These are phyloP conservation scores for Idaea aversata DNA, from an alignment of 2,888 invertebrate genomes.

Conservation along the genomic window DNA sequence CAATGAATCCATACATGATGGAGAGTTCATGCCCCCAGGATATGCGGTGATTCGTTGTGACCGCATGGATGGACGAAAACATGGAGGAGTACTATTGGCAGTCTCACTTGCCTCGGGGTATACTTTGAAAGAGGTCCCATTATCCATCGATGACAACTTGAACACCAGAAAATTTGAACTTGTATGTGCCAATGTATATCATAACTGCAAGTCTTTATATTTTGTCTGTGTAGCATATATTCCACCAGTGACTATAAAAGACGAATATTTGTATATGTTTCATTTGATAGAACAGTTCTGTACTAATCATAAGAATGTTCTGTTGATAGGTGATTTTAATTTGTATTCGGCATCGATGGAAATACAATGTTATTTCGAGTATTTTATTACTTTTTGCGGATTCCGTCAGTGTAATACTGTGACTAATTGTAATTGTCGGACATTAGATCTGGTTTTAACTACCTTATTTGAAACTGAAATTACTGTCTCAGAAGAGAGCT, in stretches of 20 bases:
- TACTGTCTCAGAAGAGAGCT: too few species aligned
- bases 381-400: too few species aligned
- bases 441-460: too few species aligned
- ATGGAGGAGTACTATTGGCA: constrained; percentile 10
- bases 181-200: background rate
- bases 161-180: constrained; percentile 13
- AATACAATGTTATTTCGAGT: too few species aligned
- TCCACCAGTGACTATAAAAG: background rate
- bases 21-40: constrained; percentile 8
- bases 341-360: background rate
- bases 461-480: too few species aligned
- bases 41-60: constrained; percentile 12
- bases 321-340: background rate
- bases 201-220: background rate
- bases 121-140: background rate
- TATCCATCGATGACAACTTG: constrained; percentile 5
- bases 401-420: too few species aligned
- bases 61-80: constrained; percentile 8
- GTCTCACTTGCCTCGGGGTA: background rate
- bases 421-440: too few species aligned
- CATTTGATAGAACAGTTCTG: background rate
- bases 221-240: background rate
- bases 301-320: background rate
- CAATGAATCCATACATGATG: constrained; percentile 13
- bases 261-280: background rate